phyloP scores from a whole-genome alignment of 2,113 vertebrate genomes.

The Callionymus lyra region DNA sequence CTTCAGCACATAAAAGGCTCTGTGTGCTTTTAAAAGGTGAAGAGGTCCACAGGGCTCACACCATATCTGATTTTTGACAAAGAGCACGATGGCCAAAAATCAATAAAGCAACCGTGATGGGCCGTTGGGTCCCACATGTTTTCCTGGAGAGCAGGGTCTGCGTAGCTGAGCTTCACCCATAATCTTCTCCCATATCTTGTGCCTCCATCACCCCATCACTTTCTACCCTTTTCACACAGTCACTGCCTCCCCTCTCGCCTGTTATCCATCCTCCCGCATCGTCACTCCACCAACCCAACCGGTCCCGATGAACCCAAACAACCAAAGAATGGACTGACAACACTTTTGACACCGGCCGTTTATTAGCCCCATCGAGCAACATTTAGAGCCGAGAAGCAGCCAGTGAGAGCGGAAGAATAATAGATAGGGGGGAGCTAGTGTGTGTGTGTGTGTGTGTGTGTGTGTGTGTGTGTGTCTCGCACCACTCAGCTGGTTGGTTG shows the following conservation, averaged over 20 bases:
- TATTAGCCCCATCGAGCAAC: constrained; percentile 78
- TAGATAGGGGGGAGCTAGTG: constrained; percentile 23
- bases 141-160: constrained; percentile 66
- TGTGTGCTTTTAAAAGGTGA: constrained; percentile 96
- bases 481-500: constrained; percentile 27
- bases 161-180: constrained; percentile 66
- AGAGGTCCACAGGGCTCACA: constrained; percentile 87
- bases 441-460: constrained; percentile 1
- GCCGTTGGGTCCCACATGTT: constrained; percentile 55
- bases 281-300: constrained; percentile 4
- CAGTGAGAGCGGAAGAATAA: constrained; percentile 1
- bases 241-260: constrained; percentile 14
- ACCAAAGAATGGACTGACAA: constrained; percentile 93
- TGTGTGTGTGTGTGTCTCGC: not conserved
- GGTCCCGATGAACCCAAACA: constrained; percentile 87
- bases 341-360: constrained; percentile 86
- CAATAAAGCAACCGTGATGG: constrained; percentile 78
- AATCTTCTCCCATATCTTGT: constrained; percentile 13
- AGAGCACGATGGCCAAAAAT: constrained; percentile 94
- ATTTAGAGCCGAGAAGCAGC: constrained; percentile 10
- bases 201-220: constrained; percentile 18
- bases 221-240: constrained; percentile 14
- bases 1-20: constrained; percentile 71
- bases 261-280: not conserved
- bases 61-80: constrained; percentile 99